A percentile compares a stretch with the other conserved stretches of the same genome.
These are phyloP conservation scores for Papilio machaon DNA, from an alignment of 1,140 invertebrate species.

Conservation along the genomic window DNA sequence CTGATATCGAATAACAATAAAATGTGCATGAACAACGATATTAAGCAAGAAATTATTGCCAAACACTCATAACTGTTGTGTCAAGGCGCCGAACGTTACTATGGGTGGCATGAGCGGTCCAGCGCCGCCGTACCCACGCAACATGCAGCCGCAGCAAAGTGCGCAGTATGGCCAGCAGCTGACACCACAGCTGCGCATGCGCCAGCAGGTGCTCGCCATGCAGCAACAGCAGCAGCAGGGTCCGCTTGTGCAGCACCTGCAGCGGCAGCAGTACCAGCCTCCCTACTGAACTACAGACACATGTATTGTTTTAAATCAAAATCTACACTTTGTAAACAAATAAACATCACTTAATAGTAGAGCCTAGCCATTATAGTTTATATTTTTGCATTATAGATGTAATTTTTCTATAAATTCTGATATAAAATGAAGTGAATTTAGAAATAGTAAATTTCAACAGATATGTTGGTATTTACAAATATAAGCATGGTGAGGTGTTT, in stretches of 20 bases:
- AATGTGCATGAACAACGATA: too few relatives aligned
- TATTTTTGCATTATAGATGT: too few relatives aligned
- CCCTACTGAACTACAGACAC: conserved; percentile 66
- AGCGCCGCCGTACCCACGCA: conserved; percentile 83
- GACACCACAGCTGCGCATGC: conserved; percentile 79
- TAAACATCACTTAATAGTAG: too few relatives aligned
- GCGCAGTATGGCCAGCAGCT: conserved; percentile 85
- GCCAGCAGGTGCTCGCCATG: conserved; percentile 84
- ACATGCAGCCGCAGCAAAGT: conserved; percentile 81
- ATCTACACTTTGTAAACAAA: too few relatives aligned
- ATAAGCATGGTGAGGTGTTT: too few relatives aligned
- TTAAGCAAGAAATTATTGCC: not conserved
- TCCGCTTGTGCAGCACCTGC: conserved; percentile 81
- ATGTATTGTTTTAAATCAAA: not conserved
- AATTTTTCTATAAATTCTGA: too few relatives aligned
- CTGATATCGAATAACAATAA: too few relatives aligned
- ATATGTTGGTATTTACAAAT: too few relatives aligned
- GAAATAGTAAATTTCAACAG: too few relatives aligned
- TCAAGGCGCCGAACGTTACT: conserved; percentile 85
- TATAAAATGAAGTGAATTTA: too few relatives aligned
- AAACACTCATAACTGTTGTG: not conserved
- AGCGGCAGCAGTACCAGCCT: conserved; percentile 80
- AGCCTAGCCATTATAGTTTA: too few relatives aligned
- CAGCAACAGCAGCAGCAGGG: conserved; percentile 81
- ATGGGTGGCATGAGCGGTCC: conserved; percentile 86